Evolutionary conservation across 2,113 vertebrate genomes (phyloP), one percentile per base, ranked within the genome.

Genomic region (Istiophorus platypterus): DNA sequence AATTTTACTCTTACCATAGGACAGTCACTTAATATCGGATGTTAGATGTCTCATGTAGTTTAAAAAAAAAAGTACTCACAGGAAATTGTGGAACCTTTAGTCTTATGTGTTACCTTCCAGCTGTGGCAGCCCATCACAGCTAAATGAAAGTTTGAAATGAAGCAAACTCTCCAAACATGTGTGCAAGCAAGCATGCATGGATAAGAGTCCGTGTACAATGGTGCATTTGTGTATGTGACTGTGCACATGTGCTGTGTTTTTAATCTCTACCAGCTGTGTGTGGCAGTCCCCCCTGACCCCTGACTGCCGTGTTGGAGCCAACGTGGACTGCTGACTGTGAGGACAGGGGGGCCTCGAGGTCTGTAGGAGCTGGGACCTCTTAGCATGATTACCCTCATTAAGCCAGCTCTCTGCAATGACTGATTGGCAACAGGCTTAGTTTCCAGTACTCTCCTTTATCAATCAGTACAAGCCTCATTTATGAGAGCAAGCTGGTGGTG

Each of bases 231-330:
- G 87, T 75, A 78, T 72, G 62, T 67, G 88, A 87, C 77, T 87
- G 82, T 78, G 87, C 84, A 89, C 84, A 92, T 89, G 91, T 81
- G 84, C 65, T 24, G 72, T 82, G 76, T 80, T 92, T 90, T 86
- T 93, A 94, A 94, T 93, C 92, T 92, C 90, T 94, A 81, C 93
- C 92, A 93, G 92, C 92, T 93, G 93, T 93, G 91, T 59, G 17
- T 80, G 80, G 83, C 85, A 79, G 81, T 63, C 75, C 78, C 76
- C 45, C 34, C 52, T 91, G 92, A 93, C 92, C 93, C 91, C 85
- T 91, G 89, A 91, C 87, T 78, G 34, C 76, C 18, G n/a, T 17
- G 78, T n/a, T 66, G 51, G 66, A 82, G 84, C 69, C 80, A 49
- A 71, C 4, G 59, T 11, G 73, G 80, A 70, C 81, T 82, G 65